Conservation (phyloP, 1,140 invertebrate species). For the Hermetia illucens region DNA sequence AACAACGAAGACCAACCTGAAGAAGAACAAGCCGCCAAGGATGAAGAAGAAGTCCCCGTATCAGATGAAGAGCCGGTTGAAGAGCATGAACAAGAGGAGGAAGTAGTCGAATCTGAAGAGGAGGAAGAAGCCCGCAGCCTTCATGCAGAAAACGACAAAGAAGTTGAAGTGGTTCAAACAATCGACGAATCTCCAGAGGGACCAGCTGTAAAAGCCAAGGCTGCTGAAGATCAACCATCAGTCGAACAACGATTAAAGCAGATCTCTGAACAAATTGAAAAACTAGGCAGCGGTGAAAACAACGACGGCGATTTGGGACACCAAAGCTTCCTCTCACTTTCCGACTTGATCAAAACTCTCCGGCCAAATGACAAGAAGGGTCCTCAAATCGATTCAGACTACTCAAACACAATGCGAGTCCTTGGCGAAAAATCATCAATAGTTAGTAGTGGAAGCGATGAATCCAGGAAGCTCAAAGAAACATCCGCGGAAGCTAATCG, state of each 20-base stretch:
- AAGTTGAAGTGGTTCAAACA: neutral
- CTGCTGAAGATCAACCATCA: slow-evolving; percentile 16
- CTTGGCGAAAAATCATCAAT: slow-evolving; percentile 23
- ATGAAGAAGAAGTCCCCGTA: slow-evolving; percentile 10
- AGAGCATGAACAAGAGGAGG: neutral
- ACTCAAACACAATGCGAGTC: slow-evolving; percentile 30
- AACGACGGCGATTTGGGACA: slow-evolving; percentile 18
- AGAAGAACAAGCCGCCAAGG: slow-evolving; percentile 4
- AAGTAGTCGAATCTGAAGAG: neutral
- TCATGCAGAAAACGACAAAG: too few relatives aligned
- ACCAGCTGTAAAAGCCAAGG: neutral
- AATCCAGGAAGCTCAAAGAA: slow-evolving; percentile 4
- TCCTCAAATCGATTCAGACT: slow-evolving; percentile 29
- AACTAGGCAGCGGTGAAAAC: slow-evolving; percentile 13
- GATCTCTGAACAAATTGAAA: slow-evolving; percentile 28
- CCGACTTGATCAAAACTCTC: slow-evolving; percentile 27
- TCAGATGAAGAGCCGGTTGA: neutral
- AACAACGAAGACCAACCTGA: neutral
- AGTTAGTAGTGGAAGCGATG: slow-evolving; percentile 6
- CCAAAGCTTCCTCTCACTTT: slow-evolving; percentile 26
- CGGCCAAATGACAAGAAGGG: slow-evolving; percentile 29
- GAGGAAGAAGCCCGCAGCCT: slow-evolving; percentile 13
- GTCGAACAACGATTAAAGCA: slow-evolving; percentile 28
- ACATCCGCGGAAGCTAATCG: neutral
- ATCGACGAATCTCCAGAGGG: neutral